Evolutionary conservation across 2,797 vertebrate genomes (phyloP).

Genomic region (Takifugu rubripes): DNA sequence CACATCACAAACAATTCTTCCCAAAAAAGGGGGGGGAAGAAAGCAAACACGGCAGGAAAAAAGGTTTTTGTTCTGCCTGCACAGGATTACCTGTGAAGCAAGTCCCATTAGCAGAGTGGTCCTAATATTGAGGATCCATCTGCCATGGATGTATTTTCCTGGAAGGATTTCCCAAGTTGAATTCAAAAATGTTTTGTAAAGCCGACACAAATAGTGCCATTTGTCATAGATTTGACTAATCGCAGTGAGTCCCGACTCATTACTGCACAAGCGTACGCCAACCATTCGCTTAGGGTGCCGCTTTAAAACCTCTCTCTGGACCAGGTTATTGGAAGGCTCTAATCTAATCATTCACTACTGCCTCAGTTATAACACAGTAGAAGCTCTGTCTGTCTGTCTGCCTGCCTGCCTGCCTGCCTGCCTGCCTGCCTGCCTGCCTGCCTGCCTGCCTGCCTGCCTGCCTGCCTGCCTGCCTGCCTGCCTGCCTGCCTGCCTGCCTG

Average conservation of each 20-base stretch:
- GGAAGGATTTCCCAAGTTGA: constrained; percentile 31
- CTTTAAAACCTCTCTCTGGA: constrained; percentile 53
- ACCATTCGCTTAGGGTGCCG: constrained; percentile 53
- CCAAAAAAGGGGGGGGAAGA: constrained; percentile 27
- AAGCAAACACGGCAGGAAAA: constrained; percentile 35
- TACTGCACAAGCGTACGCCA: constrained; percentile 52
- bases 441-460: too few species aligned
- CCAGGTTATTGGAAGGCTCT: constrained; percentile 49
- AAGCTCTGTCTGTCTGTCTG: constrained; percentile 14
- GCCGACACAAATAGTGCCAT: constrained; percentile 44
- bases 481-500: too few species aligned
- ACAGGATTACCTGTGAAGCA: constrained; percentile 43
- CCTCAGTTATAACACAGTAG: constrained; percentile 27
- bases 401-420: too few species aligned
- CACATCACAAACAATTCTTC: constrained; percentile 46
- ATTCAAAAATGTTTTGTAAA: constrained; percentile 42
- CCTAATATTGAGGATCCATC: constrained; percentile 45
- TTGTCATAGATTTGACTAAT: constrained; percentile 64
- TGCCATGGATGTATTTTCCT: constrained; percentile 41
- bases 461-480: too few species aligned
- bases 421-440: too few species aligned
- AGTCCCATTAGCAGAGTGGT: constrained; percentile 34
- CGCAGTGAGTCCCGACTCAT: constrained; percentile 46
- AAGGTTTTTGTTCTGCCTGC: constrained; percentile 23
- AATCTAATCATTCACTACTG: constrained; percentile 47